These are phyloP conservation scores for Tenodera sinensis DNA, from an alignment of 2,888 invertebrate genomes.

Conservation along the genomic window DNA sequence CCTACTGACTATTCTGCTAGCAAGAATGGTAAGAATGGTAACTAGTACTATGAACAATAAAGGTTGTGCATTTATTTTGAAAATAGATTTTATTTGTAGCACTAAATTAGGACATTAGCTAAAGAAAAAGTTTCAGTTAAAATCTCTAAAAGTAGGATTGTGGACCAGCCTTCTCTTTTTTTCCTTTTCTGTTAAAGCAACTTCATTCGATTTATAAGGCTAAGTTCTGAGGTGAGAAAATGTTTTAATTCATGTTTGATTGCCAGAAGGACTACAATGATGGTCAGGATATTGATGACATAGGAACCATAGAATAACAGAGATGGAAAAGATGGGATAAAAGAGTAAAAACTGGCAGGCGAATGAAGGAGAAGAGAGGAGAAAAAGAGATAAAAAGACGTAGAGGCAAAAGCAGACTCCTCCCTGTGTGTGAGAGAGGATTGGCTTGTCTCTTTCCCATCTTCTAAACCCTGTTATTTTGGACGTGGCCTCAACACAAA, in stretches of 20 bases:
- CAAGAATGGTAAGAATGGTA: too few species aligned
- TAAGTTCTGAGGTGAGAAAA: too few species aligned
- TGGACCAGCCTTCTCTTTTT: too few species aligned
- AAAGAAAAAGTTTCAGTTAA: too few species aligned
- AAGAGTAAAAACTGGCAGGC: background rate
- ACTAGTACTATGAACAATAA: too few species aligned
- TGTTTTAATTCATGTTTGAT: background rate
- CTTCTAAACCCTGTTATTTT: conserved; percentile 28
- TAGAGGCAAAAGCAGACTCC: conserved; percentile 1
- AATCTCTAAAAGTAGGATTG: too few species aligned
- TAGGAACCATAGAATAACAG: background rate
- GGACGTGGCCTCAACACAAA: conserved; percentile 25
- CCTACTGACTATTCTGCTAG: too few species aligned
- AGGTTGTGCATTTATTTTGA: too few species aligned
- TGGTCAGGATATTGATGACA: background rate
- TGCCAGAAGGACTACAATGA: background rate
- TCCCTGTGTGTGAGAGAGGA: conserved; percentile 25
- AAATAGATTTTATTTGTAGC: too few species aligned
- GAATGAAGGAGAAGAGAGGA: background rate
- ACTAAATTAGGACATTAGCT: too few species aligned
- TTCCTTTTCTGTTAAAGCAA: too few species aligned
- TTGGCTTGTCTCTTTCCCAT: conserved; percentile 25
- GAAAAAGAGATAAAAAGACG: background rate
- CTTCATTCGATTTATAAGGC: too few species aligned
- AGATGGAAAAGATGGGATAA: background rate